Evolutionary conservation across 1,140 invertebrate species (phyloP).

Genomic region (Penaeus indicus): DNA sequence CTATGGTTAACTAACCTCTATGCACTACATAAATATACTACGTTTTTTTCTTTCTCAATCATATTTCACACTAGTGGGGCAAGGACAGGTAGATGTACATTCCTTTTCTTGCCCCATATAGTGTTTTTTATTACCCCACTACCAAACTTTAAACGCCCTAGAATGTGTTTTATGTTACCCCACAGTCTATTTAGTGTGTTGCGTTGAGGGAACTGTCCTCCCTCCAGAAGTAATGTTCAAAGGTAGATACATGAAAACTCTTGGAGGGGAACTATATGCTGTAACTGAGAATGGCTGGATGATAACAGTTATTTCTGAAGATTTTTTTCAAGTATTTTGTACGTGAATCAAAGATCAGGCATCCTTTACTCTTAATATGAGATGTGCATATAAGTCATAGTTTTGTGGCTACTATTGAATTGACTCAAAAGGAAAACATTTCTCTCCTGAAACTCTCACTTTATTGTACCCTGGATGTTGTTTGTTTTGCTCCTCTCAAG

Average conservation of each 20-base stretch:
- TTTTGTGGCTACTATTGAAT: not conserved
- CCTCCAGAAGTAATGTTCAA: not conserved
- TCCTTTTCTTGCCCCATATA: too few species aligned
- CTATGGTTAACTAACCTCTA: too few species aligned
- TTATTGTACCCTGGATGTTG: constrained; percentile 24
- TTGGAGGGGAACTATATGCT: not conserved
- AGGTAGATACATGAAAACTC: not conserved
- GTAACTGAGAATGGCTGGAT: not conserved
- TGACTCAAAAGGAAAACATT: constrained; percentile 28
- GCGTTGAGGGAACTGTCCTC: not conserved
- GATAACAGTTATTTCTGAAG: not conserved
- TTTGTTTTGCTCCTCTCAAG: constrained; percentile 36
- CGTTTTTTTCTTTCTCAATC: too few species aligned
- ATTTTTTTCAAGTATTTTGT: constrained; percentile 23
- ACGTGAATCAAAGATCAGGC: not conserved
- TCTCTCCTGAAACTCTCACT: constrained; percentile 13
- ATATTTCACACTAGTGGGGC: too few species aligned
- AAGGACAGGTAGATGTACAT: too few species aligned
- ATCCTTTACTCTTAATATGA: constrained; percentile 18
- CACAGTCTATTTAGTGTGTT: not conserved
- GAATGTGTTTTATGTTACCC: too few species aligned
- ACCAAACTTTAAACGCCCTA: too few species aligned
- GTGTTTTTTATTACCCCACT: too few species aligned
- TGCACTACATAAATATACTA: too few species aligned
- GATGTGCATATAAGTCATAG: constrained; percentile 41